Percentiles rank a stretch among this genome's conserved stretches.
Evolutionary conservation across 1,140 invertebrate genomes (phyloP).

Genomic region (Diorhabda elongata): DNA sequence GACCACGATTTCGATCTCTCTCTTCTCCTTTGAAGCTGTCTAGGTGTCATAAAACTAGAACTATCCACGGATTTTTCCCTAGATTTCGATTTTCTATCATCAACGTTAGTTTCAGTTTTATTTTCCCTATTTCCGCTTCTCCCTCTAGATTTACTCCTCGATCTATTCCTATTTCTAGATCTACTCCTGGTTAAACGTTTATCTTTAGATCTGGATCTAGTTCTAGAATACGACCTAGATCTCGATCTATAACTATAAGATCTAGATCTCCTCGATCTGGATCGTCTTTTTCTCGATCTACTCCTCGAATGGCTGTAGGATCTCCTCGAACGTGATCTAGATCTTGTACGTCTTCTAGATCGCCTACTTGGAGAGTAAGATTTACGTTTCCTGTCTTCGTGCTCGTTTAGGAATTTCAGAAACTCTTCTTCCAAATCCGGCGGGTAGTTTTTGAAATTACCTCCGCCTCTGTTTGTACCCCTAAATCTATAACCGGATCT

Average conservation of each 20-base stretch:
- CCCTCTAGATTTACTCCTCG: slow-evolving; percentile 29
- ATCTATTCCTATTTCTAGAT: slow-evolving; percentile 30
- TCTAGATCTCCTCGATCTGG: slow-evolving; percentile 45
- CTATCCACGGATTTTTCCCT: slow-evolving; percentile 37
- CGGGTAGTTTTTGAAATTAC: slow-evolving; percentile 29
- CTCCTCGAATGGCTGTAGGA: slow-evolving; percentile 16
- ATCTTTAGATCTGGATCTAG: slow-evolving; percentile 28
- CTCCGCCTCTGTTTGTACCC: slow-evolving; percentile 12
- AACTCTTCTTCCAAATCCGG: slow-evolving; percentile 42
- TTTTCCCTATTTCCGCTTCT: neutral
- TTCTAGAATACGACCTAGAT: slow-evolving; percentile 35
- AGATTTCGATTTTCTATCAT: neutral
- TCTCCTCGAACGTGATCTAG: slow-evolving; percentile 10
- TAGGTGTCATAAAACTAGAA: slow-evolving; percentile 41
- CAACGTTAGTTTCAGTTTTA: neutral
- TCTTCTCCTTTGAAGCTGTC: slow-evolving; percentile 22
- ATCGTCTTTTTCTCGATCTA: slow-evolving; percentile 27
- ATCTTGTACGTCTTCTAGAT: slow-evolving; percentile 8
- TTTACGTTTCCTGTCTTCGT: slow-evolving; percentile 39
- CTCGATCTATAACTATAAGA: slow-evolving; percentile 8
- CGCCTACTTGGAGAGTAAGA: slow-evolving; percentile 18
- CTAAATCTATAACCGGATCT: slow-evolving; percentile 21
- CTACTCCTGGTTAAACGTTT: slow-evolving; percentile 28
- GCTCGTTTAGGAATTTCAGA: slow-evolving; percentile 48
- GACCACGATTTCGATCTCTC: slow-evolving; percentile 43